phyloP scores from a whole-genome alignment of 1,140 invertebrate species.

The Phenacoccus solenopsis region DNA sequence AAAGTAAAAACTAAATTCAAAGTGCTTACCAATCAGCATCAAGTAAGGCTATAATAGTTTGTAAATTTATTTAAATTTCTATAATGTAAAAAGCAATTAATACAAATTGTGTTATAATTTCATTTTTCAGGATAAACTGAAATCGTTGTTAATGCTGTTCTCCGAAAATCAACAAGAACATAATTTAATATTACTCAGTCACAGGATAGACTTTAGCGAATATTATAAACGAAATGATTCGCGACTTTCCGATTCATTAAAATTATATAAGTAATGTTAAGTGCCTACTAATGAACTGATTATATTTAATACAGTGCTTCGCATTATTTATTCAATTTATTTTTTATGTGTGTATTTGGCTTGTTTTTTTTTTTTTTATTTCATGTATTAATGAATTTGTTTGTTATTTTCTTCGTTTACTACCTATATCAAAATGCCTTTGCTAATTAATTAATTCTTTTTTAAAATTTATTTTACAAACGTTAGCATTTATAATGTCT shows the following conservation, averaged over 20 bases:
- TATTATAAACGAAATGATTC: constrained; percentile 1
- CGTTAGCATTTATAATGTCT: too few relatives aligned
- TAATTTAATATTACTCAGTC: neutral
- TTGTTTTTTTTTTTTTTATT: neutral
- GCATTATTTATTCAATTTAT: too few relatives aligned
- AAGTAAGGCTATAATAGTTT: neutral
- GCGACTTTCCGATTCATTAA: neutral
- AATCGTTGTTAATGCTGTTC: neutral
- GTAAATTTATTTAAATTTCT: neutral
- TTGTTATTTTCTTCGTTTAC: too few relatives aligned
- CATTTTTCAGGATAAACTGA: neutral
- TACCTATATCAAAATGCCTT: too few relatives aligned
- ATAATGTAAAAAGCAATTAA: too few relatives aligned
- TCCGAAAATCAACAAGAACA: constrained; percentile 1
- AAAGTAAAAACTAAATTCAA: constrained; percentile 12
- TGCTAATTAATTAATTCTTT: too few relatives aligned
- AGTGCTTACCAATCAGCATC: neutral
- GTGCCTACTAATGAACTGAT: neutral
- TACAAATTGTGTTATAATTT: too few relatives aligned
- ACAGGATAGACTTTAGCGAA: constrained; percentile 3
- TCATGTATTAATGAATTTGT: too few relatives aligned
- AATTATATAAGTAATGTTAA: neutral
- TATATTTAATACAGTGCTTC: too few relatives aligned
- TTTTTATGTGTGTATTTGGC: neutral
- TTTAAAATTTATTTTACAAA: too few relatives aligned